Evolutionary conservation across 1,140 invertebrate species (phyloP).

Genomic region (Panagrolaimus sp.): DNA sequence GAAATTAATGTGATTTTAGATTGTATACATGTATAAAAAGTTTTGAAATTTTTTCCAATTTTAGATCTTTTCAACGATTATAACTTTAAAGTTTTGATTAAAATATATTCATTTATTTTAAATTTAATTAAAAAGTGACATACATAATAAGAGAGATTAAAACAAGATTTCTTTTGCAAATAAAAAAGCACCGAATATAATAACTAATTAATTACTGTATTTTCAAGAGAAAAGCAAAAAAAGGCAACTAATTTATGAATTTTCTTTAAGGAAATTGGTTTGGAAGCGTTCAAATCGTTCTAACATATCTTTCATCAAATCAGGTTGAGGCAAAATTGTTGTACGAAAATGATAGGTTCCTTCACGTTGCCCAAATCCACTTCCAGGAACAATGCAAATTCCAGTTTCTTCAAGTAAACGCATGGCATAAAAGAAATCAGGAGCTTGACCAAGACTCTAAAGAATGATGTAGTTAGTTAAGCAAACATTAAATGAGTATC

Average conservation of each 20-base stretch:
- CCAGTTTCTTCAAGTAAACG: slow-evolving; percentile 84
- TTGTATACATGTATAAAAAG: no score
- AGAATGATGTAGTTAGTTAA: slow-evolving; percentile 19
- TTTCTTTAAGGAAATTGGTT: slow-evolving; percentile 75
- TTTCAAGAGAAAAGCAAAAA: no score
- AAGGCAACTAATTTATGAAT: slow-evolving; percentile 61
- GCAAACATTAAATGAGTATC: slow-evolving; percentile 22
- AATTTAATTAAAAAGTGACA: no score
- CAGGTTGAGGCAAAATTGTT: slow-evolving; percentile 81
- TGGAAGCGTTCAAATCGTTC: slow-evolving; percentile 80
- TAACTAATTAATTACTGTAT: no score
- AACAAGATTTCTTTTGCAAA: no score
- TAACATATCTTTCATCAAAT: slow-evolving; percentile 77
- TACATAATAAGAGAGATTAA: no score
- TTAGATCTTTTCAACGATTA: no score
- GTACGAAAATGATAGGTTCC: slow-evolving; percentile 74
- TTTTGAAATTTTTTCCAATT: no score
- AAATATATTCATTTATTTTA: no score
- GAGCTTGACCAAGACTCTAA: slow-evolving; percentile 61
- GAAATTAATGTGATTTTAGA: no score
- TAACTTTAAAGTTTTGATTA: no score
- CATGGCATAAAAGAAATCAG: slow-evolving; percentile 91
- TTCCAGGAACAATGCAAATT: slow-evolving; percentile 80
- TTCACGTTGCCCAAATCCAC: slow-evolving; percentile 81
- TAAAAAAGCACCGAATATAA: no score